These are phyloP conservation scores for Brachionus manjavacas DNA, from an alignment of 1,140 invertebrate species.

Conservation along the genomic window DNA sequence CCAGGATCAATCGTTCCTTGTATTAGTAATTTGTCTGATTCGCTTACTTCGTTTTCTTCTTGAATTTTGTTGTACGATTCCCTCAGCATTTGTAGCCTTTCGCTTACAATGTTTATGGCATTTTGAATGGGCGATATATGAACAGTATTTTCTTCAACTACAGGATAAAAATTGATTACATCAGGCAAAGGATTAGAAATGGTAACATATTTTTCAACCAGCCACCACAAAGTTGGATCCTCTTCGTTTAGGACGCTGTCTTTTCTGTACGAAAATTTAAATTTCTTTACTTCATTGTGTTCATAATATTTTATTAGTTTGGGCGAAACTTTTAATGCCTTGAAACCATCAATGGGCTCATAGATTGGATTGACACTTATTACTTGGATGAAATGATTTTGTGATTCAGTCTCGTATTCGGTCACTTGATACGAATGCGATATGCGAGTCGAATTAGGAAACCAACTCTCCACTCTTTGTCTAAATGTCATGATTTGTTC, in stretches of 20 bases:
- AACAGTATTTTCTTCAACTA: background rate
- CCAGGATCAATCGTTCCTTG: conserved; percentile 35
- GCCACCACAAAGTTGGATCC: conserved; percentile 29
- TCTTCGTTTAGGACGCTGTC: conserved; percentile 23
- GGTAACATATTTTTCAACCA: conserved; percentile 7
- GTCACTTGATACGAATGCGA: conserved; percentile 2
- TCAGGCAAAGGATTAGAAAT: conserved; percentile 29
- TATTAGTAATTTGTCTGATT: conserved; percentile 20
- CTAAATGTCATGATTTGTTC: conserved; percentile 42
- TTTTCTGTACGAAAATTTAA: conserved; percentile 20
- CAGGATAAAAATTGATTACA: conserved; percentile 39
- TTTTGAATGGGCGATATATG: conserved; percentile 36
- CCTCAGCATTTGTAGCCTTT: background rate
- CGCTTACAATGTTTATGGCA: conserved; percentile 22
- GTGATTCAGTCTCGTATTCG: background rate
- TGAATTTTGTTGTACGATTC: background rate
- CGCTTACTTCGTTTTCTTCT: background rate
- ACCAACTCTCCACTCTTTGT: conserved; percentile 34
- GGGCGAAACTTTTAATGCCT: background rate
- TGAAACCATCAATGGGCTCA: background rate
- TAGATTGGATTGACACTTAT: conserved; percentile 27
- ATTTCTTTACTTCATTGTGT: conserved; percentile 22
- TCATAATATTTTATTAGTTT: conserved; percentile 2
- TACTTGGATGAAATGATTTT: conserved; percentile 19
- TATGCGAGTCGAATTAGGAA: conserved; percentile 18